phyloP scores from a whole-genome alignment of 2,888 invertebrate genomes.

The Catocala fraxini region DNA sequence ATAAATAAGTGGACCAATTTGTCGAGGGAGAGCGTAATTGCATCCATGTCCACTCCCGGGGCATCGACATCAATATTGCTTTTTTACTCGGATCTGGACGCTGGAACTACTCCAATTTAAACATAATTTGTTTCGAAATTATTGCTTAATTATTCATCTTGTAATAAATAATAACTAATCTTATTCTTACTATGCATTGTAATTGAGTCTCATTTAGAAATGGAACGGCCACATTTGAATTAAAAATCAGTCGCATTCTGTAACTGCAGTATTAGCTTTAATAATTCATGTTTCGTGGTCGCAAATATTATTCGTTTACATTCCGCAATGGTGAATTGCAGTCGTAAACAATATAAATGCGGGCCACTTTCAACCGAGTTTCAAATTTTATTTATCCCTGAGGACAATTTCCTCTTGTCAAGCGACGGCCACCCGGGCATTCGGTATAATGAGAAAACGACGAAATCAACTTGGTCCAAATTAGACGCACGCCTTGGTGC shows the following conservation, averaged over 20 bases:
- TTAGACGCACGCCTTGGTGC: slow-evolving; percentile 68
- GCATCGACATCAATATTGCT: slow-evolving; percentile 47
- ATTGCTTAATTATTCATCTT: slow-evolving; percentile 41
- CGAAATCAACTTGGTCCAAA: slow-evolving; percentile 79
- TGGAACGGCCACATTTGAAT: background rate
- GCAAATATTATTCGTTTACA: slow-evolving; percentile 47
- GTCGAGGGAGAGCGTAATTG: slow-evolving; percentile 65
- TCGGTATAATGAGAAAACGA: slow-evolving; percentile 82
- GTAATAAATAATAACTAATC: too few relatives aligned
- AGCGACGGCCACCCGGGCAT: slow-evolving; percentile 82
- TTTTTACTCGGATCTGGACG: slow-evolving; percentile 36
- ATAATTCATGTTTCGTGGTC: slow-evolving; percentile 22
- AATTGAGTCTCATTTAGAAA: background rate
- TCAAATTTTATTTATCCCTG: slow-evolving; percentile 83
- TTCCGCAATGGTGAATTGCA: slow-evolving; percentile 61
- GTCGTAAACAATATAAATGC: slow-evolving; percentile 80
- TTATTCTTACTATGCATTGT: background rate
- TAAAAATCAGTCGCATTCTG: slow-evolving; percentile 4
- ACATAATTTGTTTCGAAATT: slow-evolving; percentile 40
- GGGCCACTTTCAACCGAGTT: slow-evolving; percentile 72
- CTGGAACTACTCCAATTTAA: slow-evolving; percentile 50
- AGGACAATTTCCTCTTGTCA: slow-evolving; percentile 85
- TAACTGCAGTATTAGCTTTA: slow-evolving; percentile 13
- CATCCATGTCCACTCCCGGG: slow-evolving; percentile 58
- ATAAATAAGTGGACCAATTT: slow-evolving; percentile 74